Evolutionary conservation across 2,888 invertebrate genomes (phyloP).

Genomic region (Pyralis farinalis): DNA sequence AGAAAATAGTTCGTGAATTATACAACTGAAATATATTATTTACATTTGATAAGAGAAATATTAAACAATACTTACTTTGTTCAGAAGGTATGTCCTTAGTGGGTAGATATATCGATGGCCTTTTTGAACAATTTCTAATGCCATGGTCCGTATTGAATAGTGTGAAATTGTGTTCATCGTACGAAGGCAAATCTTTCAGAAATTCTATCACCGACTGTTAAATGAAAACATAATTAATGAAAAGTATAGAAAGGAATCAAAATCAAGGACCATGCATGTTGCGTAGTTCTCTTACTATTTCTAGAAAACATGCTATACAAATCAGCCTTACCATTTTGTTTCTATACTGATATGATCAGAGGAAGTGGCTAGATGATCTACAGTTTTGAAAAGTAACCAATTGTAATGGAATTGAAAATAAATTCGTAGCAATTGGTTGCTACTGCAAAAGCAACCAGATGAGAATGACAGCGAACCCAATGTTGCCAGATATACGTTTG

Average conservation of each 20-base stretch:
- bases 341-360: slow-evolving; percentile 28
- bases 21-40: too few species aligned
- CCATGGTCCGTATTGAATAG: slow-evolving; percentile 93
- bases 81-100: slow-evolving; percentile 96
- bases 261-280: slow-evolving; percentile 39
- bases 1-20: too few species aligned
- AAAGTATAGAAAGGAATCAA: slow-evolving; percentile 25
- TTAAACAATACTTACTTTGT: slow-evolving; percentile 87
- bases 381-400: slow-evolving; percentile 34
- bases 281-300: slow-evolving; percentile 24
- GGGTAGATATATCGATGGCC: slow-evolving; percentile 94
- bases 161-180: slow-evolving; percentile 95
- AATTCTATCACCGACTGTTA: slow-evolving; percentile 93
- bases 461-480: slow-evolving; percentile 44
- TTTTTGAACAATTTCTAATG: slow-evolving; percentile 89
- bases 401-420: slow-evolving; percentile 49
- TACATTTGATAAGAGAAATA: too few species aligned
- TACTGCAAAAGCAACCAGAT: slow-evolving; percentile 40
- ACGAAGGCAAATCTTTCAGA: slow-evolving; percentile 94
- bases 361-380: slow-evolving; percentile 10
- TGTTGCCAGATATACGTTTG: not conserved
- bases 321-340: slow-evolving; percentile 50
- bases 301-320: slow-evolving; percentile 12
- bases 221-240: slow-evolving; percentile 27
- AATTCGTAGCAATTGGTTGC: slow-evolving; percentile 34